These are phyloP conservation scores for Apteryx mantelli DNA, from an alignment of 2,113 vertebrate species.

Conservation along the genomic window DNA sequence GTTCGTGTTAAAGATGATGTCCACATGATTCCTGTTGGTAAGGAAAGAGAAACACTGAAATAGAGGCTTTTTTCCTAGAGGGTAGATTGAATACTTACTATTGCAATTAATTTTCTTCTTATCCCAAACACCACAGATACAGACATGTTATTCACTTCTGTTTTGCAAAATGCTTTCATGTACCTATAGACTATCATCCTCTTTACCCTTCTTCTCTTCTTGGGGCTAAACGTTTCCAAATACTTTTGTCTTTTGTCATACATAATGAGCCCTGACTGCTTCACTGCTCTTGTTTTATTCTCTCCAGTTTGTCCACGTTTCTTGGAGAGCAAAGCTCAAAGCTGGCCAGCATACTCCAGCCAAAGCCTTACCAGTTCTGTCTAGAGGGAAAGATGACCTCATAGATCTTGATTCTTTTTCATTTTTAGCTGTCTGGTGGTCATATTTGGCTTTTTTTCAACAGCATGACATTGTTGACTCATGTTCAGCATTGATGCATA, in stretches of 20 bases:
- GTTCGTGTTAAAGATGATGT: neutral
- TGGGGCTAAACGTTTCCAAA: neutral
- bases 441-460: neutral
- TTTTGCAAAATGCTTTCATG: neutral
- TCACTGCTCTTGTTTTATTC: neutral
- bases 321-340: neutral
- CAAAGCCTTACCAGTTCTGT: neutral
- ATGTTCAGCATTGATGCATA: neutral
- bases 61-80: neutral
- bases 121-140: neutral
- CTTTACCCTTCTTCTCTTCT: neutral
- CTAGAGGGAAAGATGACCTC: neutral
- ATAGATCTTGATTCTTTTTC: neutral
- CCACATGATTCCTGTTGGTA: neutral
- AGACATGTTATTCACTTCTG: neutral
- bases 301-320: neutral
- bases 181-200: rapidly evolving
- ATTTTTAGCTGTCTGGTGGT: neutral
- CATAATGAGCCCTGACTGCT: neutral
- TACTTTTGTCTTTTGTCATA: neutral
- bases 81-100: neutral
- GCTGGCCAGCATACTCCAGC: neutral
- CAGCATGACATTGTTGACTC: neutral
- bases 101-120: neutral
- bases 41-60: neutral